Conservation (phyloP, 2,888 invertebrate species). For the Geotrupes spiniger region DNA sequence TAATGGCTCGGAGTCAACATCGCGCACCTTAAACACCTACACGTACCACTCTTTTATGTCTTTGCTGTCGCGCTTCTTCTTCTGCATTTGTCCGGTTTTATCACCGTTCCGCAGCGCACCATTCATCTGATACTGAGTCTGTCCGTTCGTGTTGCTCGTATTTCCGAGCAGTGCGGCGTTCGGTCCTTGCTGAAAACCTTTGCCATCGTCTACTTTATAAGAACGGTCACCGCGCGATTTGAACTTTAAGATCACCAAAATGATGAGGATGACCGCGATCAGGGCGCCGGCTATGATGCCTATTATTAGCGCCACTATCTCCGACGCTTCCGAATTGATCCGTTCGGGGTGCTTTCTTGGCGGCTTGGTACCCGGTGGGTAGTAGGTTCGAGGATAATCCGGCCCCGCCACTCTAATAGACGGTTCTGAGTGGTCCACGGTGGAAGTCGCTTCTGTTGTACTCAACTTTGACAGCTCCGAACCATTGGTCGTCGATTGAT, state of each 20-base stretch:
- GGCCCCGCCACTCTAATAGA: conserved; percentile 13
- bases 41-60: conserved; percentile 98
- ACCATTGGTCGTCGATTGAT: conserved; percentile 9
- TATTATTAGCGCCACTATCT: conserved; percentile 74
- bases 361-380: conserved; percentile 45
- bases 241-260: conserved; percentile 86
- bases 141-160: conserved; percentile 49
- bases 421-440: neutral
- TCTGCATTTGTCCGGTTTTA: conserved; percentile 44
- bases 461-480: neutral
- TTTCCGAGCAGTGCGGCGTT: conserved; percentile 74
- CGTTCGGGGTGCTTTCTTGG: conserved; percentile 50
- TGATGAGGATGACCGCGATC: conserved; percentile 86
- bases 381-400: conserved; percentile 39
- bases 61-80: conserved; percentile 74
- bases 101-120: conserved; percentile 56
- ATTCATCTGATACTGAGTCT: conserved; percentile 53
- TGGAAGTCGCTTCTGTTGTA: neutral
- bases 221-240: conserved; percentile 83
- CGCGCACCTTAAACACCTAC: conserved; percentile 50
- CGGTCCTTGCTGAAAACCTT: conserved; percentile 73
- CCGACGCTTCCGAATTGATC: conserved; percentile 67
- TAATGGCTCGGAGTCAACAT: conserved; percentile 44
- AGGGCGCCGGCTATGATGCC: conserved; percentile 88
- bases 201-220: conserved; percentile 89